Evolutionary conservation across 2,888 invertebrate genomes (phyloP), one percentile per base, ranked within the genome.

Genomic region (Myopa testacea): DNA sequence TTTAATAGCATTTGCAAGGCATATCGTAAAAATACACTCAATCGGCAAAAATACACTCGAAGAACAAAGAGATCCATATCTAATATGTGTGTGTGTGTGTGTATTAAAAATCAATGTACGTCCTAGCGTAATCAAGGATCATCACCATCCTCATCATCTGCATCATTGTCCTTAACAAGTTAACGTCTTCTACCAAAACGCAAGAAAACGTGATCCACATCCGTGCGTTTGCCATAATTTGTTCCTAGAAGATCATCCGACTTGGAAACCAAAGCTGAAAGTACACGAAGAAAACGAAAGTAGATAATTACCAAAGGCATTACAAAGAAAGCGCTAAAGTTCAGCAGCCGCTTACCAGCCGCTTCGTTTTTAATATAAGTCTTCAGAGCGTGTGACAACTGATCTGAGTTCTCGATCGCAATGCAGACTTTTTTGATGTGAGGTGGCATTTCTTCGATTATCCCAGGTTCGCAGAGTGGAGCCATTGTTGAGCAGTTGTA

Each of bases 161-260:
- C 3, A 10, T 45, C 45, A 10, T 45, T 45, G 45, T 10, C 7
- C 45, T 26, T 45, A 45, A 45, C 45, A 45, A 45, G 80, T 88
- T 93, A 93, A 91, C 94, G 94, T 87, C 94, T 93, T 88, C 94
- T 93, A 77, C 96, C 96, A 88, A 96, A 96, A 85, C 96, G 94
- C 84, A 96, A 92, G 91, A 96, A 96, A 77, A 96, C 95, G 90
- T 96, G 96, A 85, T 96, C 96, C 71, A 96, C 94, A 90, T 96
- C 96, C 86, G 96, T 96, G 80, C 96, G 92, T 89, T 96, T 96
- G 81, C 94, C 94, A 81, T 92, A 92, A 90, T 94, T 88, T 79
- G 85, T 85, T 71, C 82, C 81, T 16, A 87, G 78, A 52, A 87
- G 80, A 79, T 89, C 89, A 60, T 89, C 89, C 0, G 87, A 85